Evolutionary conservation across 2,888 invertebrate genomes (phyloP), one percentile per base, ranked within the genome.

Genomic region (Timema podura): DNA sequence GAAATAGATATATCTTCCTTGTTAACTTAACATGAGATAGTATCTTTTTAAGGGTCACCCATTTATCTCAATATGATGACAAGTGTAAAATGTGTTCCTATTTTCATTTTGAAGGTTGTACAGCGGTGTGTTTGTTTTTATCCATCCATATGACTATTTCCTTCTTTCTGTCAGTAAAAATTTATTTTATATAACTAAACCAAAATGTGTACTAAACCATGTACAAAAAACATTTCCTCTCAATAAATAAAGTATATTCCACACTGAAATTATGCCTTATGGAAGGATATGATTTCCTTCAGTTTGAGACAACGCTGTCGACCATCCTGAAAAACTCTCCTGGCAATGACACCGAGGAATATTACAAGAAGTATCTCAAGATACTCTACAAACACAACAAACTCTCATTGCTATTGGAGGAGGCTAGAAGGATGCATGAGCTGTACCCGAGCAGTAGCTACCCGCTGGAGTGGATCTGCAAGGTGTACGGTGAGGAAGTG

Each of bases 391-490:
- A 81, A 72, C 77, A 77, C 67, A 79, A 80, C 64, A 82, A 86
- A 73, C 79, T 80, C 67, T 78, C 78, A 8, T 75, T 78, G 47
- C 78, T 87, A 68, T 74, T 87, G 51, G 76, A 79, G 59, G 78
- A 82, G 74, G 83, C 86, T 15, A 77, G 80, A 70, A 78, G 82
- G 70, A 85, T 88, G 84, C 80, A 82, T 65, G 76, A 77, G 46
- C 74, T 82, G 7, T 86, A 83, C 77, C 82, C 84, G 5, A 79
- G 81, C 0, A 84, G 86, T 75, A 77, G 80, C 30, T 83, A 83
- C 74, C 82, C 86, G 0, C 79, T 87, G 70, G 87, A 87, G 77
- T 88, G 87, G 87, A 83, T 88, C 70, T 89, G 89, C 76, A 85
- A 85, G 76, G 81, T 85, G 0, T 88, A 84, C 76, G 83, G 84